Base-by-base conservation (phyloP, 2,888 invertebrate species). In the Heteromurus nitidus region DNA sequence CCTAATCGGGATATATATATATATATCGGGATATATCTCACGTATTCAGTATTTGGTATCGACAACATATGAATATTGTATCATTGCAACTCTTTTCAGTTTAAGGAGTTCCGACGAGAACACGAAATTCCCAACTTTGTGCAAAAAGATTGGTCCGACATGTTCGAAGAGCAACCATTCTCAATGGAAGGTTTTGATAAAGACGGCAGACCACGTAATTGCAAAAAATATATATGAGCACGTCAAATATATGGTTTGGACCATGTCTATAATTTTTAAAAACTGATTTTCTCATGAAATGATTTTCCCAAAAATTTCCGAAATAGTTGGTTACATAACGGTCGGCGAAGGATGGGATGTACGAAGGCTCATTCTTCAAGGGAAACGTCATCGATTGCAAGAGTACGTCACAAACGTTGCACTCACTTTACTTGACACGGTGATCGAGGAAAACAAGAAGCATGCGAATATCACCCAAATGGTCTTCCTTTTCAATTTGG, bases 401-500 rank as follows among this genome's bases (percentile, higher is more conserved):
- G 5, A 5, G 13, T 50, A 50, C 50, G 3, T 50, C 18, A 18
- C n/a, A 5, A 50, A 36, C 36, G 13, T 36, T 36, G 36, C 36
- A n/a, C 13, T 36, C 13, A n/a, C 7, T n/a, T 50, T 50, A 18
- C 5, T 3, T 7, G n/a, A 50, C 18, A 3, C 3, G 18, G 3
- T 50, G 11, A 50, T 3, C 13, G 5, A 11, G 18, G 3, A 7
- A 7, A 5, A 7, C 50, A 50, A n/a, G 5, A 13, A 13, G 13
- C 36, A 36, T 5, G 36, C 50, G 50, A 50, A 50, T 50, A n/a
- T 50, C 11, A 50, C 50, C 3, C 50, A 50, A n/a, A 13, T 7
- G n/a, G 5, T n/a, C 50, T n/a, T 50, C n/a, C 11, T 50, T n/a
- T n/a, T 50, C n/a, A 50, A 50, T 50, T 50, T 50, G 50, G 50